Base-by-base conservation (phyloP, 2,888 invertebrate genomes). In the Chaitophorus viminalis region DNA sequence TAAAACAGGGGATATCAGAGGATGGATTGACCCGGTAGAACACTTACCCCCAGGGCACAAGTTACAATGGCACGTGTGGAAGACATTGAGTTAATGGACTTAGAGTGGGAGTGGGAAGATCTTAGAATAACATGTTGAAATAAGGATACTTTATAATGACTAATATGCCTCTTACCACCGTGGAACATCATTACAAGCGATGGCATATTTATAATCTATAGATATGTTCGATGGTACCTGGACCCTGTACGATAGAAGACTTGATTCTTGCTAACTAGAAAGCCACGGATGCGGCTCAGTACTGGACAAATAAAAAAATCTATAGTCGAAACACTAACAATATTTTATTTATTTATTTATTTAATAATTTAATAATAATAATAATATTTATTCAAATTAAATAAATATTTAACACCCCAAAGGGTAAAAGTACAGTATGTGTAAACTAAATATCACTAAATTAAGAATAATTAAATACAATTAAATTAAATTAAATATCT, bases 81-180 rank as follows among this genome's bases (percentile, higher is more conserved):
- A 79, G 39, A 79, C 65, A 65, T 65, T 79, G 65, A 39, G 65
- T n/a, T 5, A n/a, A 79, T 11, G 65, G 65, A 65, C n/a, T n/a
- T n/a, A n/a, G n/a, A n/a, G 78, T 60, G 78, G 25, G 60, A 36
- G 60, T 78, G 3, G 78, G 33, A 79, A 65, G 36, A 36, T 79
- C 39, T n/a, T 65, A 79, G 21, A 17, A 33, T n/a, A 39, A 79
- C 36, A 79, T 65, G 65, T 3, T n/a, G 36, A 79, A n/a, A 79
- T 39, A 65, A 18, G 8, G 79, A 79, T 65, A 65, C 65, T 25
- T 65, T 14, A 36, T n/a, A n/a, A 60, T 78, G 25, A 39, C 29
- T 39, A 75, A 11, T n/a, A 76, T 46, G 46, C 21, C 25, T n/a
- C 76, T 46, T 39, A n/a, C 9, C 46, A 76, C n/a, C 46, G 76